A percentile compares a stretch with the other conserved stretches of the same genome.
Conservation (phyloP, 1,140 invertebrate species). For the Caenorhabditis remanei region DNA sequence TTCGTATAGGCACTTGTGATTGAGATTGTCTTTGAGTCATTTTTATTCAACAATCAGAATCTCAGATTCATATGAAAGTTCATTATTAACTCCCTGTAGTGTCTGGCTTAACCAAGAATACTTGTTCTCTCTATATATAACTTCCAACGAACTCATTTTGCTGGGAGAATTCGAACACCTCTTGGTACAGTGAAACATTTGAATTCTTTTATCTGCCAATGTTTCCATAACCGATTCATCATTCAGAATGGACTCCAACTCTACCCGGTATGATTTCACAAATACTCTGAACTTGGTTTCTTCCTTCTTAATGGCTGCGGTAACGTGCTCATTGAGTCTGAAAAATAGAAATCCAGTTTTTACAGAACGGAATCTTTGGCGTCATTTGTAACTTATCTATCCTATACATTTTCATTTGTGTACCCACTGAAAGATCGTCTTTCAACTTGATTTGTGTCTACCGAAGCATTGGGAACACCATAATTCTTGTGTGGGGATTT, state of each 20-base stretch:
- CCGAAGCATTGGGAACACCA: background rate
- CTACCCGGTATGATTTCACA: background rate
- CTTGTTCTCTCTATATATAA: no score
- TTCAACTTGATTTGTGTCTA: slow-evolving; percentile 11
- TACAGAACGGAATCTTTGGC: background rate
- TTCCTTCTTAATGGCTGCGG: no score
- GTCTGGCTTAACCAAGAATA: no score
- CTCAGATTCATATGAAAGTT: no score
- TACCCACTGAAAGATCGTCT: background rate
- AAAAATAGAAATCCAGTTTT: background rate
- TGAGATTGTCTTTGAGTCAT: background rate
- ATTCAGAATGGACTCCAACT: background rate
- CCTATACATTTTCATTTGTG: background rate
- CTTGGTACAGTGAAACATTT: no score
- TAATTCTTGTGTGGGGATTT: background rate
- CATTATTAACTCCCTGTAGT: no score
- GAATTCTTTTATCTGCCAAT: no score
- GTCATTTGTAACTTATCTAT: background rate
- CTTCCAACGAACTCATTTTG: no score
- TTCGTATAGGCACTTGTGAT: background rate
- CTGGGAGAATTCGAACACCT: no score
- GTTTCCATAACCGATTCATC: no score
- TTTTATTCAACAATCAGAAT: background rate
- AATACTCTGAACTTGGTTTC: background rate
- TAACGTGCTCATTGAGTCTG: no score